phyloP scores from a whole-genome alignment of 2,797 vertebrate genomes.

The Propithecus deckenii region DNA sequence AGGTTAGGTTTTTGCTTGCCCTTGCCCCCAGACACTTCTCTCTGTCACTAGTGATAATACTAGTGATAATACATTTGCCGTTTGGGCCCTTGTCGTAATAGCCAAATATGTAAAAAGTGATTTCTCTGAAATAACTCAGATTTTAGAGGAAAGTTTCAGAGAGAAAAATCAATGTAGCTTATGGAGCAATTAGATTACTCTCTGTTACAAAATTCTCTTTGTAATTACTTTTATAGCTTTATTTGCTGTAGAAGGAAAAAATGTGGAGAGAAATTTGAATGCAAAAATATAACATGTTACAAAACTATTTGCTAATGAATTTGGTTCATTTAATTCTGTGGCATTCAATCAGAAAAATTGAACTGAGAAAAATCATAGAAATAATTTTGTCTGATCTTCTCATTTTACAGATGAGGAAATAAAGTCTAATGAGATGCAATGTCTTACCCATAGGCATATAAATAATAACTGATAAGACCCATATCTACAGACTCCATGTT shows the following conservation, averaged over 20 bases:
- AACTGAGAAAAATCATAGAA: background rate
- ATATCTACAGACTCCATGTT: background rate
- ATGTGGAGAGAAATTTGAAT: background rate
- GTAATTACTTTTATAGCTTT: slow-evolving; percentile 31
- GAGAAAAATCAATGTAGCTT: background rate
- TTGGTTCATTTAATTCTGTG: slow-evolving; percentile 25
- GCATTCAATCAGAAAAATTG: background rate
- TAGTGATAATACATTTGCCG: background rate
- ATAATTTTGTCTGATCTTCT: background rate
- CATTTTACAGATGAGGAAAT: background rate
- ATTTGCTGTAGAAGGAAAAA: background rate
- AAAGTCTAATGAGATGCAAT: background rate
- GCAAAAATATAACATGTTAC: background rate
- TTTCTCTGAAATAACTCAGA: slow-evolving; percentile 38
- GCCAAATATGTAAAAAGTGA: background rate
- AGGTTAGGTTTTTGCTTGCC: background rate
- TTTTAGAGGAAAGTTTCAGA: background rate
- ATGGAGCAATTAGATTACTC: slow-evolving; percentile 5
- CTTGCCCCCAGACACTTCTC: slow-evolving; percentile 9
- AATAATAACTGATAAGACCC: background rate
- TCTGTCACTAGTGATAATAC: background rate
- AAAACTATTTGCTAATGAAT: slow-evolving; percentile 3
- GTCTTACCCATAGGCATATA: background rate
- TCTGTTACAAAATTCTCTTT: slow-evolving; percentile 12
- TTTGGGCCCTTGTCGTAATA: background rate